phyloP scores from a whole-genome alignment of 2,888 invertebrate species.

The Macaria liturata region DNA sequence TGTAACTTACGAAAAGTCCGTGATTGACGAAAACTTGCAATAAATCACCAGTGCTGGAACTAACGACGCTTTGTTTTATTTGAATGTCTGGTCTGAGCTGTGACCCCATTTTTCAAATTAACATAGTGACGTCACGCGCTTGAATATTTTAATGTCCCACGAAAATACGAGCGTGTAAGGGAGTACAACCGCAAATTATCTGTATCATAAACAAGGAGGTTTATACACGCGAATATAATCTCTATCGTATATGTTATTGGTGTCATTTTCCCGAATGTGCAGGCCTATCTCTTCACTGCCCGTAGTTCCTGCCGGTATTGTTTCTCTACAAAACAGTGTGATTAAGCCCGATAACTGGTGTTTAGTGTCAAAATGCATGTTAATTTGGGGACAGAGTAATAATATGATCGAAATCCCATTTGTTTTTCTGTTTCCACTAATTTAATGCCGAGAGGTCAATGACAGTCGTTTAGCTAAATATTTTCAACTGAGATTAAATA shows the following conservation, averaged over 20 bases:
- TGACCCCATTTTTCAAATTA: slow-evolving; percentile 29
- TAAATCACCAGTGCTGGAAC: slow-evolving; percentile 24
- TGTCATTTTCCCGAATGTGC: slow-evolving; percentile 5
- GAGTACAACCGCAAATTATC: slow-evolving; percentile 43
- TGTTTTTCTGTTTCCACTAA: slow-evolving; percentile 27
- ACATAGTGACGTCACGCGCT: slow-evolving; percentile 30
- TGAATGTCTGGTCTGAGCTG: slow-evolving; percentile 14
- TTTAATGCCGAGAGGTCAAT: slow-evolving; percentile 29
- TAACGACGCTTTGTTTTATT: slow-evolving; percentile 27
- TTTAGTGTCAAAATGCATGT: slow-evolving; percentile 43
- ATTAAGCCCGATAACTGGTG: slow-evolving; percentile 57
- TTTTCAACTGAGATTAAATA: slow-evolving; percentile 9
- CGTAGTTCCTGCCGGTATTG: slow-evolving; percentile 75
- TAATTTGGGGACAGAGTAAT: slow-evolving; percentile 35
- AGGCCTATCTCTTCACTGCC: slow-evolving; percentile 39
- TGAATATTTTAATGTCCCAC: slow-evolving; percentile 26
- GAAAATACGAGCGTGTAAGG: slow-evolving; percentile 26
- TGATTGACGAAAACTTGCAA: slow-evolving; percentile 23
- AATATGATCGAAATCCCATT: slow-evolving; percentile 38
- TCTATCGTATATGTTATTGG: slow-evolving; percentile 15
- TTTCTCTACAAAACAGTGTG: slow-evolving; percentile 62
- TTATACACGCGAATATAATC: slow-evolving; percentile 6
- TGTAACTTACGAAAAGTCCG: slow-evolving; percentile 27
- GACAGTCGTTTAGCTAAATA: slow-evolving; percentile 12
- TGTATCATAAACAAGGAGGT: slow-evolving; percentile 21